Percentiles rank a stretch among this genome's conserved stretches.
Conservation (phyloP, 2,113 vertebrate species). For the Zingel zingel region DNA sequence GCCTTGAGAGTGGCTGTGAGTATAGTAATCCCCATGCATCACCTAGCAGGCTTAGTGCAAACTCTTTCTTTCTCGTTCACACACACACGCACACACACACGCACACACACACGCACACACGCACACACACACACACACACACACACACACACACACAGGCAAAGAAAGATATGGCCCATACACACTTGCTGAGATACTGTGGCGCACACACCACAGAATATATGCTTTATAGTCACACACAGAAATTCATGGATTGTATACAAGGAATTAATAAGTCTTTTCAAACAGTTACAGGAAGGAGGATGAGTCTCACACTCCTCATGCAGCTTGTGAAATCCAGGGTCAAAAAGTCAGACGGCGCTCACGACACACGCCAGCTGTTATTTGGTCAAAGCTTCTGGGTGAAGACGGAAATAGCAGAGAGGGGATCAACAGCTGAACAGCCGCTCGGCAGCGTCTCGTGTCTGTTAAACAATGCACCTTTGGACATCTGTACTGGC, state of each 20-base stretch:
- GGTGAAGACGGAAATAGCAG: slow-evolving; percentile 50
- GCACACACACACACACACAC: too few relatives aligned
- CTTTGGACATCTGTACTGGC: slow-evolving; percentile 3
- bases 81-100: not conserved
- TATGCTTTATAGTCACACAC: slow-evolving; percentile 46
- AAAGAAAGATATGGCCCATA: slow-evolving; percentile 21
- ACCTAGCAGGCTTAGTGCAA: slow-evolving; percentile 77
- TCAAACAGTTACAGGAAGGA: slow-evolving; percentile 16
- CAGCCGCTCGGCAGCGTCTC: slow-evolving; percentile 18
- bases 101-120: too few relatives aligned
- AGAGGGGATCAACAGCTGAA: slow-evolving; percentile 48
- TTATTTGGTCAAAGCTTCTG: slow-evolving; percentile 43
- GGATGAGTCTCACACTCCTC: slow-evolving; percentile 36
- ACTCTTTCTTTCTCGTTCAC: slow-evolving; percentile 53
- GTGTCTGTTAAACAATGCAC: slow-evolving; percentile 1
- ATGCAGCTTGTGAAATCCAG: slow-evolving; percentile 42
- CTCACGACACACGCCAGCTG: slow-evolving; percentile 13
- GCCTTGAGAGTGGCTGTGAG: slow-evolving; percentile 71
- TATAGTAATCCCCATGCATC: slow-evolving; percentile 75
- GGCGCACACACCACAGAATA: slow-evolving; percentile 23
- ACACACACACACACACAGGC: slow-evolving; percentile 12
- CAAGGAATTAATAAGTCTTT: slow-evolving; percentile 67
- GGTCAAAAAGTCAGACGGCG: slow-evolving; percentile 60
- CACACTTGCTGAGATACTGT: slow-evolving; percentile 3
- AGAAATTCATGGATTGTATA: slow-evolving; percentile 50